Percentiles rank a stretch among this genome's conserved stretches.
These are phyloP conservation scores for Drosophila biarmipes DNA, from an alignment of 1,140 invertebrate genomes.

Conservation along the genomic window DNA sequence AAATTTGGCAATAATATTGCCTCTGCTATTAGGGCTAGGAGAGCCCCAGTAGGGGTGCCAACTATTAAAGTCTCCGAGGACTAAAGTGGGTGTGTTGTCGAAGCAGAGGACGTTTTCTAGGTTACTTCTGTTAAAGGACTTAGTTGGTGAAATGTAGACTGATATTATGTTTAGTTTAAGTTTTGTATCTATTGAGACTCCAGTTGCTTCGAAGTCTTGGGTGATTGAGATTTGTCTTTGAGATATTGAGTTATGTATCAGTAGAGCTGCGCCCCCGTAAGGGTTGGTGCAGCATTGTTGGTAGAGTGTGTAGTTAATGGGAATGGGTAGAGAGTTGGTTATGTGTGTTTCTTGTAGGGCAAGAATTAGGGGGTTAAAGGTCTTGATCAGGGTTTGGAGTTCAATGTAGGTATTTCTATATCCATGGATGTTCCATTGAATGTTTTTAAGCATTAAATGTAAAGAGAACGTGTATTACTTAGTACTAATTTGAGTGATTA, in stretches of 20 bases:
- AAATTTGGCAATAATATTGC: slow-evolving; percentile 3
- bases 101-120: background rate
- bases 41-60: slow-evolving; percentile 1
- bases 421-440: slow-evolving; percentile 2
- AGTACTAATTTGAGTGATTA: too few relatives aligned
- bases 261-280: background rate
- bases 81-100: background rate
- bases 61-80: background rate
- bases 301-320: background rate
- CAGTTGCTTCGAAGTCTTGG: background rate
- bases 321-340: too few relatives aligned
- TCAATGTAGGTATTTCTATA: background rate
- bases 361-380: too few relatives aligned
- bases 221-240: slow-evolving; percentile 1
- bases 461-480: background rate
- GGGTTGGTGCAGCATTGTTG: slow-evolving; percentile 1
- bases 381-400: background rate
- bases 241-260: background rate
- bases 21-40: background rate
- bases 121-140: background rate
- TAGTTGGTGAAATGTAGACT: background rate
- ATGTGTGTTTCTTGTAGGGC: too few relatives aligned
- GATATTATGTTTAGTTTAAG: slow-evolving; percentile 1
- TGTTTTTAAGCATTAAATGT: background rate
- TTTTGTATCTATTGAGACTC: background rate